These are phyloP conservation scores for Lepilemur septentrionalis DNA, from an alignment of 2,797 vertebrate species.

Conservation along the genomic window DNA sequence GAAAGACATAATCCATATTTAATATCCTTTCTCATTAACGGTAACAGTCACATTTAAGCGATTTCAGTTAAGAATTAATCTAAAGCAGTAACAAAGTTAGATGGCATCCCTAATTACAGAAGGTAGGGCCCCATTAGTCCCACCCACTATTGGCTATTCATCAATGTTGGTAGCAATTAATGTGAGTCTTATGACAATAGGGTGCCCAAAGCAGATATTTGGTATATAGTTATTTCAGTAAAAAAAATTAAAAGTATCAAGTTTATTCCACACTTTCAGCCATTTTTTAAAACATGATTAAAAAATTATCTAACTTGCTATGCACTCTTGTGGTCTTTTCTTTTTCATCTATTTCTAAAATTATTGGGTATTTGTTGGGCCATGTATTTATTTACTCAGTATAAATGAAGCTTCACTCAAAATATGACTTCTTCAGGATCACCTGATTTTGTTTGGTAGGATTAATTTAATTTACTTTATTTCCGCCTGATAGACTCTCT, in stretches of 20 bases:
- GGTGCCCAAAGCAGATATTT: neutral
- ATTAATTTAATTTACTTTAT: conserved; percentile 66
- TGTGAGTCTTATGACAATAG: conserved; percentile 12
- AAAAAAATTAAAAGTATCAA: neutral
- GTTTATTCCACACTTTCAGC: conserved; percentile 25
- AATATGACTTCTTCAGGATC: conserved; percentile 9
- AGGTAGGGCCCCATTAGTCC: conserved; percentile 55
- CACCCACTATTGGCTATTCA: conserved; percentile 5
- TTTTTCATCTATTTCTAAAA: conserved; percentile 38
- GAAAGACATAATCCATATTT: conserved; percentile 79
- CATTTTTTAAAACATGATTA: neutral
- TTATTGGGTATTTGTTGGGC: neutral
- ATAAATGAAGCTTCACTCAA: conserved; percentile 42
- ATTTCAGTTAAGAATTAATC: conserved; percentile 76
- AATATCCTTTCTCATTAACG: conserved; percentile 65
- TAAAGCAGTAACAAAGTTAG: conserved; percentile 58
- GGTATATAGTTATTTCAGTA: neutral
- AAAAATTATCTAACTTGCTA: conserved; percentile 10
- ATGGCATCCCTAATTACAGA: conserved; percentile 60
- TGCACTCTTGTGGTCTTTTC: neutral
- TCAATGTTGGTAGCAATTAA: conserved; percentile 39
- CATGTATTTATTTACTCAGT: conserved; percentile 33
- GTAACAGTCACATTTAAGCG: conserved; percentile 59
- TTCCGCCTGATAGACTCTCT: conserved; percentile 16
- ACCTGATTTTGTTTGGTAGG: conserved; percentile 58